Evolutionary conservation across 2,888 invertebrate species (phyloP).

Genomic region (Eupeodes latifasciatus): DNA sequence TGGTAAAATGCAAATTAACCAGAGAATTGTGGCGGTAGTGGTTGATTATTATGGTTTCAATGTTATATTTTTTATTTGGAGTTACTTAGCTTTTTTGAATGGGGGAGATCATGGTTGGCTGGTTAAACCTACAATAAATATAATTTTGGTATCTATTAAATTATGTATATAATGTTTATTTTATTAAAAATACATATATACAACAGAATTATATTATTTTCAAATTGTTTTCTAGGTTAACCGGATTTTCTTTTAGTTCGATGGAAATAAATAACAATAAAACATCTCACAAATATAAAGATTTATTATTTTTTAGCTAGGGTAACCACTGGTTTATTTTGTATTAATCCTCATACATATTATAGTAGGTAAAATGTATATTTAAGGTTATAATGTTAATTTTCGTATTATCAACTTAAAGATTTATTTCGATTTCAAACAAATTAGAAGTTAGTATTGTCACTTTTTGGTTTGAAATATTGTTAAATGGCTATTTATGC

Average conservation of each 20-base stretch:
- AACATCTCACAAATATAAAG: not conserved
- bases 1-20: conserved; percentile 74
- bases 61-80: conserved; percentile 26
- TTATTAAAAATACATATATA: not conserved
- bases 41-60: conserved; percentile 64
- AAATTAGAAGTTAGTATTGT: conserved; percentile 31
- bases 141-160: conserved; percentile 23
- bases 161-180: conserved; percentile 26
- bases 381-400: not conserved
- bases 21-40: conserved; percentile 53
- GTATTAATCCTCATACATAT: no score
- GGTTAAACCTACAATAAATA: conserved; percentile 29
- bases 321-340: not conserved
- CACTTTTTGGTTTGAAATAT: not conserved
- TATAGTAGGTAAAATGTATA: no score
- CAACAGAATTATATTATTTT: conserved; percentile 34
- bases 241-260: conserved; percentile 33
- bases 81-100: not conserved
- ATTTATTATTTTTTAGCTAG: not conserved
- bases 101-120: conserved; percentile 44
- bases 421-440: conserved; percentile 36
- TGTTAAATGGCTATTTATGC: conserved; percentile 11
- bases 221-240: conserved; percentile 28
- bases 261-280: conserved; percentile 2
- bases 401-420: not conserved